Evolutionary conservation across 1,140 invertebrate genomes (phyloP), one percentile per base, ranked within the genome.

Genomic region (Pogonomyrmex californicus): DNA sequence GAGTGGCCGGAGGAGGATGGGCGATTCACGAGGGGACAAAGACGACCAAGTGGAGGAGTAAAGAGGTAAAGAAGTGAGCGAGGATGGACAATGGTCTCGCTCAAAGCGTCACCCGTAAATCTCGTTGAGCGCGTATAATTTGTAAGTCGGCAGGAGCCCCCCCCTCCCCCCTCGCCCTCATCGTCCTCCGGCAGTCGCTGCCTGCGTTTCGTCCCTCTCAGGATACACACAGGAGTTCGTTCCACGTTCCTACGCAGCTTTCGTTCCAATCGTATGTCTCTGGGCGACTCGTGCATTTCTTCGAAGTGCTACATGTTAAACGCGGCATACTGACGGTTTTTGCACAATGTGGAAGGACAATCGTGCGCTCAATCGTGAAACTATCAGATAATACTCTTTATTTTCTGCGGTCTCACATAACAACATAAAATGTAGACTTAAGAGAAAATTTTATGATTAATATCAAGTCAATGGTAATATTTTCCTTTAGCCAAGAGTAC

Each of bases 61-160:
- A 93, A 91, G 93, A 94, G 93, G 92, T 93, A 94, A 94, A 94
- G 93, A 94, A 95, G 93, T 93, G 93, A 95, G 93, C 94, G 94
- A 93, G 94, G 94, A 94, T 93, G 94, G 95, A 95, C 95, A 95
- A 95, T 95, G 95, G 95, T 95, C 94, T 95, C 94, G 94, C 95
- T 95, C 88, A 88, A 89, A 93, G 93, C 94, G 94, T 95, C 95
- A 95, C 94, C 88, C 94, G 95, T 95, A 95, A 95, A 95, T 95
- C 95, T 95, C 94, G 93, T 93, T 93, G 94, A 94, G 93, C 93
- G 94, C 94, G 94, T 95, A 95, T 95, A 95, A 95, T 95, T 95
- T 95, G 95, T 95, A 95, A 95, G 94, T 94, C 94, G 95, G 95
- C 94, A 95, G 94, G 90, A 90, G 75, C 88, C 90, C 92, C 85